Conservation (phyloP, 2,797 vertebrate species). For the Bufotes viridis region DNA sequence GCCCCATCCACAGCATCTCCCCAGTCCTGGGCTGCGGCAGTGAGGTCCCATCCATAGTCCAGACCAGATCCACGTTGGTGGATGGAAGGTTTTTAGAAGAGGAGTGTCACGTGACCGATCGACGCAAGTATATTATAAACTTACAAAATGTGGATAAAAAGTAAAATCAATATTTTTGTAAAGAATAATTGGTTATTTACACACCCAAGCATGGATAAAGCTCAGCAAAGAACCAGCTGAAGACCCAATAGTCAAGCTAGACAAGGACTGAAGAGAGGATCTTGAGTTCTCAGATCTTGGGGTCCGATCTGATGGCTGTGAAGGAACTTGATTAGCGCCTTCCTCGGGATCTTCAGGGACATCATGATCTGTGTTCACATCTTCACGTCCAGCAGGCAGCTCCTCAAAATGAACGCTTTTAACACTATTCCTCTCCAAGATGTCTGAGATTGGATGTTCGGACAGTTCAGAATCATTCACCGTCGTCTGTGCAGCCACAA, state of each 20-base stretch:
- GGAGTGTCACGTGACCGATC: no score
- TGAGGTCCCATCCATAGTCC: no score
- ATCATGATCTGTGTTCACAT: neutral
- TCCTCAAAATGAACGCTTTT: conserved; percentile 62
- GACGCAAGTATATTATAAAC: no score
- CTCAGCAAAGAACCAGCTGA: conserved; percentile 51
- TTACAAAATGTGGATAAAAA: no score
- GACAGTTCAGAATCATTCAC: conserved; percentile 59
- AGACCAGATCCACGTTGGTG: no score
- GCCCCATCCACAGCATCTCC: no score
- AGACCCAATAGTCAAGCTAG: conserved; percentile 35
- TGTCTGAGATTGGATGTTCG: conserved; percentile 47
- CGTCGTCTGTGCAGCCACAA: conserved; percentile 65
- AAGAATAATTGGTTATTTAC: conserved; percentile 27
- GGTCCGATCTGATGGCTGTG: conserved; percentile 24
- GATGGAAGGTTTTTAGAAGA: no score
- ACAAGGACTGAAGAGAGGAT: conserved; percentile 10
- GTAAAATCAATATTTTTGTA: no score
- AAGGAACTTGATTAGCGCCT: conserved; percentile 12
- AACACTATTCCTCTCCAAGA: conserved; percentile 39
- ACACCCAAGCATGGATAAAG: conserved; percentile 67
- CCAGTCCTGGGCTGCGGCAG: no score
- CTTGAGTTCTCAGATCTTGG: neutral
- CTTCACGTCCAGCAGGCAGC: neutral
- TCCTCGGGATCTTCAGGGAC: neutral